Base-by-base conservation (phyloP, 2,888 invertebrate species). In the Drosophila niveifrons region DNA sequence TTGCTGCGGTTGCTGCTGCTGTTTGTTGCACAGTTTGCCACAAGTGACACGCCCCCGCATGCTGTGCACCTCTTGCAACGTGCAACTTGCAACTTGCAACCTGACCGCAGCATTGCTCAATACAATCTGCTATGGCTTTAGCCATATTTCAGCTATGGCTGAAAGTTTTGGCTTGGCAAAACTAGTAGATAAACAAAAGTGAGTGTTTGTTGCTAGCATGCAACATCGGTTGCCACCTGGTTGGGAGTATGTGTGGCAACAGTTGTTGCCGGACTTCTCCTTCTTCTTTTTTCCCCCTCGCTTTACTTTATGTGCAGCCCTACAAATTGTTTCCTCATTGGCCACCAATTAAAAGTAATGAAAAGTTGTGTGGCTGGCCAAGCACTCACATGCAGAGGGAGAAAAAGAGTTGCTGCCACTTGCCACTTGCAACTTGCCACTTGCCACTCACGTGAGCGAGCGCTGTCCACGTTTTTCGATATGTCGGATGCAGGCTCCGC, bases 281-380 rank as follows among this genome's bases (percentile, higher is more conserved):
- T n/a, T 2, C 17, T 17, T 17, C 17, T 17, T 0, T 1, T 23
- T 6, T 23, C 23, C 23, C 50, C 52, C 58, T 36, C 17, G 10
- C n/a, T 46, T 39, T n/a, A 28, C 67, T 23, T 23, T 23, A 61
- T 58, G 69, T 50, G 48, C 70, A 66, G 75, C 86, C 86, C 86
- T 88, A 82, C 83, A 85, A 83, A 83, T 83, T 88, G 83, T 86
- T 83, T 83, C 88, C 88, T 83, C 86, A 83, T 83, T 88, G 83
- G 83, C 86, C 86, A 72, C 83, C 88, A 83, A 83, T 83, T 83
- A 83, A 83, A 83, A 88, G 69, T 88, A 83, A 83, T 83, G 86
- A 88, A 83, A 83, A 88, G 66, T 82, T 83, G 78, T 67, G 69
- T 62, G 66, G 68, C 63, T 51, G 55, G 65, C 69, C 39, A 43